Evolutionary conservation across 2,113 vertebrate species (phyloP), one percentile per base, ranked within the genome.

Genomic region (Nerophis lumbriciformis): DNA sequence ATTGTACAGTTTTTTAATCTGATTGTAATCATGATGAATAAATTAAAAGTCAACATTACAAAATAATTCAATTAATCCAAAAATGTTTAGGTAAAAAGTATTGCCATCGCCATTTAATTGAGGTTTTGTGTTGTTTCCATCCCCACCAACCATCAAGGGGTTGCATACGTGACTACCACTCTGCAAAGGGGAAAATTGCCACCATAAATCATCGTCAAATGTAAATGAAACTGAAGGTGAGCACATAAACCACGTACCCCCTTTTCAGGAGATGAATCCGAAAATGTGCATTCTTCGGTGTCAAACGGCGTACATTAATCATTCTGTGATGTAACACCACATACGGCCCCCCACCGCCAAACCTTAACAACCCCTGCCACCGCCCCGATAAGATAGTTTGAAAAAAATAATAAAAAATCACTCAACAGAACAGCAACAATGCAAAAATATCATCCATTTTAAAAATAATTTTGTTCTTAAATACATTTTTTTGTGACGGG

Each of bases 221-320:
- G n/a, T 56, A 57, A 57, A 57, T 42, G 54, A 57, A 42, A 42
- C 37, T 44, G 37, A 38, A 42, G 38, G 54, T 44, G 54, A 56
- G 37, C 38, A 56, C 38, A 42, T 39, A 38, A 15, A 57, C 8
- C 36, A 42, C 28, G 28, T 28, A 28, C 28, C 28, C 28, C 28
- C 28, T 28, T 35, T 57, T 55, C 10, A 3, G 53, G 38, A 55
- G 54, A 42, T 42, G n/a, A 57, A 57, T 19, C 4, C 42, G 54
- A 42, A 57, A 57, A 57, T 44, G 38, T 4, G 54, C 11, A 6
- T 42, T 16, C 37, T 42, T 9, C 39, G 38, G 8, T 57, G 54
- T 42, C 38, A 57, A 42, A 42, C 54, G 16, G 16, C 12, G 35
- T 6, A 10, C 54, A 57, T 57, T 57, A 57, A 57, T 57, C 54